These are phyloP conservation scores for Sapajus apella DNA, from an alignment of 2,113 vertebrate species.

Conservation along the genomic window DNA sequence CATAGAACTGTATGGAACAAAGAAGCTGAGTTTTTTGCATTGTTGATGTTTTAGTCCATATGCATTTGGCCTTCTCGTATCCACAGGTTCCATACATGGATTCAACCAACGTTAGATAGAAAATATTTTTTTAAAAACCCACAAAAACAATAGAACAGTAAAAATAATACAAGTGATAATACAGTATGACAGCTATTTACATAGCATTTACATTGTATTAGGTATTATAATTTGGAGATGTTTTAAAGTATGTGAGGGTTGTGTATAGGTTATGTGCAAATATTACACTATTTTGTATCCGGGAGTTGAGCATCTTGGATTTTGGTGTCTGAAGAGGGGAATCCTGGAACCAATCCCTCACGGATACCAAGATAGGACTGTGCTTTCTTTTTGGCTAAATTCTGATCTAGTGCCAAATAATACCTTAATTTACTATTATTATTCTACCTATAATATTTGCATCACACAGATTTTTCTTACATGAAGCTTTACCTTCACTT, in stretches of 20 bases:
- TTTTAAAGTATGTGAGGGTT: not conserved
- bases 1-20: not conserved
- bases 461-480: not conserved
- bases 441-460: not conserved
- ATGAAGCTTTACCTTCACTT: not conserved
- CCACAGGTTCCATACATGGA: not conserved
- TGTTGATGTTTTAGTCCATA: not conserved
- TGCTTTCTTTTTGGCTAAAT: not conserved
- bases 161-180: not conserved
- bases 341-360: not conserved
- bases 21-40: not conserved
- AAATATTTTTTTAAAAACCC: not conserved
- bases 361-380: not conserved
- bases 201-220: not conserved
- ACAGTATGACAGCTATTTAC: not conserved
- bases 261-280: not conserved
- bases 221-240: not conserved
- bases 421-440: not conserved
- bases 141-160: not conserved
- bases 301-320: not conserved
- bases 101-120: not conserved
- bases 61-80: not conserved
- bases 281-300: not conserved
- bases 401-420: not conserved
- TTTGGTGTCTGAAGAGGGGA: not conserved